phyloP scores from a whole-genome alignment of 2,113 vertebrate genomes.

The Propithecus coquereli region DNA sequence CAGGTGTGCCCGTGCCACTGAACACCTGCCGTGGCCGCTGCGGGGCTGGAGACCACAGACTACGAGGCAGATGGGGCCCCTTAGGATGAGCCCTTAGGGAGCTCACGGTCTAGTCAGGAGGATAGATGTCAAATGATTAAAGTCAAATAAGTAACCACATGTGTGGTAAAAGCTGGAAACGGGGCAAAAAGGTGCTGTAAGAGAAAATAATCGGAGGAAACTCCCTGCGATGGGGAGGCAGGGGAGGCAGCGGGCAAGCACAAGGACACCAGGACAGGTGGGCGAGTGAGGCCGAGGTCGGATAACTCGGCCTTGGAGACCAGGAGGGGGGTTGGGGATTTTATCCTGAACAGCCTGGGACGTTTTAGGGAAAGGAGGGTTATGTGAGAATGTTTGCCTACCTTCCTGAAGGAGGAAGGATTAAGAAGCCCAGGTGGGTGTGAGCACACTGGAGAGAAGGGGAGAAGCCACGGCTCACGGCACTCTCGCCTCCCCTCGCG shows the following conservation, averaged over 20 bases:
- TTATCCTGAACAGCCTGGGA: neutral
- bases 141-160: neutral
- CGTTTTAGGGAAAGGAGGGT: neutral
- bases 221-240: neutral
- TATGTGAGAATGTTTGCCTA: neutral
- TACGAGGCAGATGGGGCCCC: neutral
- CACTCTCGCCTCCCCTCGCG: neutral
- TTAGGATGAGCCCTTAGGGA: neutral
- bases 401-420: neutral
- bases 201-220: neutral
- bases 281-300: neutral
- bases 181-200: neutral
- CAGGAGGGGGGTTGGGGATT: neutral
- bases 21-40: neutral
- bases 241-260: neutral
- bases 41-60: neutral
- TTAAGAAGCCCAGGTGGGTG: neutral
- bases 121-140: neutral
- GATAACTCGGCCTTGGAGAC: neutral
- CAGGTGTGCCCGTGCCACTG: accelerated
- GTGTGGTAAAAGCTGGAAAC: neutral
- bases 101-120: neutral
- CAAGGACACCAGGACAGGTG: neutral
- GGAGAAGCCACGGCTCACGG: neutral
- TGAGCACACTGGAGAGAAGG: neutral